These are phyloP conservation scores for Novumbra hubbsi DNA, from an alignment of 2,797 vertebrate genomes.

Conservation along the genomic window DNA sequence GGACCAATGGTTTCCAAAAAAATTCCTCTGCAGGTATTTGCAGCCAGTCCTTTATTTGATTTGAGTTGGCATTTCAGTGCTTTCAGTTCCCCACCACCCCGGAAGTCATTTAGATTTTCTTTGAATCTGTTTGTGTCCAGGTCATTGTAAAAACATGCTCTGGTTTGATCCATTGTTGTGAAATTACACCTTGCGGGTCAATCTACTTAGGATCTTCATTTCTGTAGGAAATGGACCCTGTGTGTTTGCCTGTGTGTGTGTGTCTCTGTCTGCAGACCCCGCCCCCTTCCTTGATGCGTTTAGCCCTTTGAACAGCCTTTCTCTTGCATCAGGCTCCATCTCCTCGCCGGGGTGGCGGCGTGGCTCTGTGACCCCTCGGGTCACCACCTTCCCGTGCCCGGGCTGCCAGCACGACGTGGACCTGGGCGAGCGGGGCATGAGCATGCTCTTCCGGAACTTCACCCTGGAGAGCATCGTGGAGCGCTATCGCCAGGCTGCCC, in stretches of 20 bases:
- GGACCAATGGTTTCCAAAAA: slow-evolving; percentile 43
- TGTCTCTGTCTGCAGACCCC: neutral
- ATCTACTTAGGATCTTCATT: slow-evolving; percentile 36
- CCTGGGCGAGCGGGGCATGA: slow-evolving; percentile 95
- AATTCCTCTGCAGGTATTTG: slow-evolving; percentile 13
- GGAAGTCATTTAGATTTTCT: neutral
- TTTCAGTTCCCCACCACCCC: neutral
- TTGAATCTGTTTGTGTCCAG: slow-evolving; percentile 58
- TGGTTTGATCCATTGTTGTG: slow-evolving; percentile 23
- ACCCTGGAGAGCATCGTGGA: slow-evolving; percentile 97
- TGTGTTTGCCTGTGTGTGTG: slow-evolving; percentile 29
- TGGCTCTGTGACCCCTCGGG: slow-evolving; percentile 84
- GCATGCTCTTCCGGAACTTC: slow-evolving; percentile 93
- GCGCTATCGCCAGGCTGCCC: slow-evolving; percentile 92
- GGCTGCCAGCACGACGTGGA: slow-evolving; percentile 93
- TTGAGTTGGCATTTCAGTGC: neutral
- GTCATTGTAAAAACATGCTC: slow-evolving; percentile 63
- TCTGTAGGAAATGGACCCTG: slow-evolving; percentile 41
- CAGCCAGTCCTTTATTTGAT: neutral
- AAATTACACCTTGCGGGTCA: slow-evolving; percentile 36
- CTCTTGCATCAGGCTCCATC: slow-evolving; percentile 67
- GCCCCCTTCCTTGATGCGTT: neutral
- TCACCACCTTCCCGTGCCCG: slow-evolving; percentile 89
- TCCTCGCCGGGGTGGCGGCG: slow-evolving; percentile 87
- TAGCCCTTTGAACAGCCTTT: neutral